These are phyloP conservation scores for Lerista edwardsae DNA, from an alignment of 2,797 vertebrate species.

Conservation along the genomic window DNA sequence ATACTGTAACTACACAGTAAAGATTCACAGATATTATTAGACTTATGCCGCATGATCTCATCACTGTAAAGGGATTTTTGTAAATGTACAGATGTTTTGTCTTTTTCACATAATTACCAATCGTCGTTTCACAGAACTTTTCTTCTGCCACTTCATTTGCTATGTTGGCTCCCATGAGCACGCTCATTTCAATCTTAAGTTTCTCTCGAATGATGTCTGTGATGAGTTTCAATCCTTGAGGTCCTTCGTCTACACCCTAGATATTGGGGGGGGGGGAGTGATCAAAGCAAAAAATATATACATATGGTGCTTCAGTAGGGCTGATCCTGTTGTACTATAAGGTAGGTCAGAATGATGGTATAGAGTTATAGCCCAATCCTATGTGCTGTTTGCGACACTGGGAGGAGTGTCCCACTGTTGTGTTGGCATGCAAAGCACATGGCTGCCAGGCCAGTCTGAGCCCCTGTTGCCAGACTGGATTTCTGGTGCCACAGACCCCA, in stretches of 20 bases:
- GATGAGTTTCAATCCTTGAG: constrained; percentile 85
- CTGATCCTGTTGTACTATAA: background rate
- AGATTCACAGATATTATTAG: background rate
- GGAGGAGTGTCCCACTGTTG: no score
- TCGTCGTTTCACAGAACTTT: constrained; percentile 92
- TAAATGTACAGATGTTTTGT: background rate
- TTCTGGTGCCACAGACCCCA: no score
- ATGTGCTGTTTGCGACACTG: no score
- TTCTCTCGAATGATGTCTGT: constrained; percentile 89
- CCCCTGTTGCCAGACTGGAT: no score
- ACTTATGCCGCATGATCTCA: background rate
- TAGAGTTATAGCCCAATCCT: no score
- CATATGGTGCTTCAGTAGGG: background rate
- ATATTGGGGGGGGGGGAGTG: background rate
- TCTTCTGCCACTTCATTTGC: constrained; percentile 90
- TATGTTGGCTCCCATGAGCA: constrained; percentile 93
- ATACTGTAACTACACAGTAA: background rate
- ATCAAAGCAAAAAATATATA: constrained; percentile 14
- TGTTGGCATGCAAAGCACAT: no score
- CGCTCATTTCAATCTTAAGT: constrained; percentile 86
- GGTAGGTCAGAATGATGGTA: no score
- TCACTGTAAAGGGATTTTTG: background rate
- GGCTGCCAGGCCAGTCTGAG: no score
- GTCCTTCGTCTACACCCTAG: constrained; percentile 87
- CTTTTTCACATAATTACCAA: constrained; percentile 76